Conservation (phyloP, 2,113 vertebrate species). For the Gopherus flavomarginatus region DNA sequence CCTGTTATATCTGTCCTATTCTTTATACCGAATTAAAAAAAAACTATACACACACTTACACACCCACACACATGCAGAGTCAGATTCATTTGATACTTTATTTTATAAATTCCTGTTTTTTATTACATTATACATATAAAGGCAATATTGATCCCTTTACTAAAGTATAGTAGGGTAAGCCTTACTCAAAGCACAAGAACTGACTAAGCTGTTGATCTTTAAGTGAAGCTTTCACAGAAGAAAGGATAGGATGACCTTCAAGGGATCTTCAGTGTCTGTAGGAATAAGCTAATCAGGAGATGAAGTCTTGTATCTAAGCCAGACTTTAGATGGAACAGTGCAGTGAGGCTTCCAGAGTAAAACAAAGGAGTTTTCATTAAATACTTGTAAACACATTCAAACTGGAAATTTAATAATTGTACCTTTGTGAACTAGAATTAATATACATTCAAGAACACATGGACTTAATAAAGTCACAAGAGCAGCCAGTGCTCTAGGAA, state of each 20-base stretch:
- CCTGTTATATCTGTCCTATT: background rate
- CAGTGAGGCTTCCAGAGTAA: conserved; percentile 25
- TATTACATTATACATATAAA: conserved; percentile 51
- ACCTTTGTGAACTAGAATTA: conserved; percentile 44
- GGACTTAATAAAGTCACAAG: conserved; percentile 19
- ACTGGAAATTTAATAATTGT: conserved; percentile 65
- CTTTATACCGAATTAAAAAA: rapidly evolving
- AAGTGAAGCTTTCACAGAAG: conserved; percentile 58
- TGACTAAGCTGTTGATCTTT: conserved; percentile 55
- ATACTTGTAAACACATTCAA: conserved; percentile 53
- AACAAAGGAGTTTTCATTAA: conserved; percentile 42
- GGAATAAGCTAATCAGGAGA: conserved; percentile 76
- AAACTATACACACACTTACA: background rate
- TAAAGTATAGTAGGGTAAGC: conserved; percentile 32
- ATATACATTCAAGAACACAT: conserved; percentile 15
- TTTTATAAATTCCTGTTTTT: conserved; percentile 56
- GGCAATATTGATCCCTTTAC: conserved; percentile 36
- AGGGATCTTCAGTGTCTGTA: conserved; percentile 57
- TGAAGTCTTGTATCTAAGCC: conserved; percentile 76
- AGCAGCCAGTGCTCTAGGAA: conserved; percentile 6
- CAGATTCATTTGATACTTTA: conserved; percentile 22
- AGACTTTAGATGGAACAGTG: conserved; percentile 59
- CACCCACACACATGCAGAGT: too few species aligned
- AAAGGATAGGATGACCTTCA: conserved; percentile 74
- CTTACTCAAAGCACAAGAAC: conserved; percentile 53